Evolutionary conservation across 2,113 vertebrate species (phyloP).

Genomic region (Pseudopipra pipra): DNA sequence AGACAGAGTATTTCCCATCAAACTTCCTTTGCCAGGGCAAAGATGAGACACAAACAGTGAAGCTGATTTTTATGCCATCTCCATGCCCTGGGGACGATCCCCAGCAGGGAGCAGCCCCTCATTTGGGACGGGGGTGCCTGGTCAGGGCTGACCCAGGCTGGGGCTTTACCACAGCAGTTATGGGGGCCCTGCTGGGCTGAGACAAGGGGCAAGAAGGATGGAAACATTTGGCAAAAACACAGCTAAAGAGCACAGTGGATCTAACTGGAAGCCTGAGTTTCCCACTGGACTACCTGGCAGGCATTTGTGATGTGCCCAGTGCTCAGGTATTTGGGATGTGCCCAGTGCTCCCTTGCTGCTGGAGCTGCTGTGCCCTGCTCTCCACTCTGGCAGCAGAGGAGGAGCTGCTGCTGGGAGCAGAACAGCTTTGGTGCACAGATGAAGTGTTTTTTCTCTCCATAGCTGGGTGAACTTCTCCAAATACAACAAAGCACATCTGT

Average conservation of each 20-base stretch:
- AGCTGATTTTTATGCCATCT: background rate
- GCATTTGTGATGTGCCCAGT: rapidly evolving
- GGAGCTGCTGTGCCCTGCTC: rapidly evolving
- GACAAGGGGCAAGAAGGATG: background rate
- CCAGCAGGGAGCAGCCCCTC: background rate
- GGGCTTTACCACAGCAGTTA: background rate
- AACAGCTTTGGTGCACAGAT: background rate
- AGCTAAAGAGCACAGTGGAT: no score
- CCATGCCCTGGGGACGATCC: rapidly evolving
- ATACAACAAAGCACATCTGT: background rate
- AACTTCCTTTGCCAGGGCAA: background rate
- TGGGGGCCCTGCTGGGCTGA: background rate
- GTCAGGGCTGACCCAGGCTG: background rate
- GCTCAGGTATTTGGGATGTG: background rate
- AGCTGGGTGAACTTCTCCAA: background rate
- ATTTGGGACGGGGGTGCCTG: background rate
- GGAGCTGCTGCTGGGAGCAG: background rate
- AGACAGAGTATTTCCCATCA: background rate
- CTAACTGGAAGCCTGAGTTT: background rate
- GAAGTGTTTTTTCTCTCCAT: rapidly evolving
- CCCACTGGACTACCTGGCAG: background rate
- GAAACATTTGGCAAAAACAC: background rate
- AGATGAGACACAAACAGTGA: background rate
- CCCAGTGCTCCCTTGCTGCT: rapidly evolving
- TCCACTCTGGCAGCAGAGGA: rapidly evolving